phyloP scores from a whole-genome alignment of 2,113 vertebrate species.

The Corythornis cristatus region DNA sequence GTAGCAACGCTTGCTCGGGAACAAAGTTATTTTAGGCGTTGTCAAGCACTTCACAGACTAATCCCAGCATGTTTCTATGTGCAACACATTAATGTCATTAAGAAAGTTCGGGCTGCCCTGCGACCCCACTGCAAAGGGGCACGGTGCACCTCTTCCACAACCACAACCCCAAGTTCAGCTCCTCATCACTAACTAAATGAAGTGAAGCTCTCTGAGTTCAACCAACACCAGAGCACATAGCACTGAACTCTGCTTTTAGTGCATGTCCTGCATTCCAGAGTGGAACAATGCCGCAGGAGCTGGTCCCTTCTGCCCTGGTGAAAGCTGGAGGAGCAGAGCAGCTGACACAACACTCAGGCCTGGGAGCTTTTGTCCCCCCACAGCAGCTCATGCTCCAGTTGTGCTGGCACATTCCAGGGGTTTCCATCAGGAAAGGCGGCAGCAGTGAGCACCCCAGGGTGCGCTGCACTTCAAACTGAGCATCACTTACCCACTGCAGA shows the following conservation, averaged over 20 bases:
- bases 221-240: not conserved
- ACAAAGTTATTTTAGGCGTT: conserved; percentile 21
- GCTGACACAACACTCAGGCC: not conserved
- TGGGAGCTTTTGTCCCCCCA: accelerated
- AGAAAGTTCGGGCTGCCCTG: not conserved
- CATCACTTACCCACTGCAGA: not conserved
- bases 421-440: not conserved
- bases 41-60: not conserved
- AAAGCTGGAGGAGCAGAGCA: not conserved
- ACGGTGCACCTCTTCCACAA: accelerated
- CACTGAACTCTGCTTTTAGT: not conserved
- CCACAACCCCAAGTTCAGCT: not conserved
- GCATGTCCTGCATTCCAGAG: accelerated
- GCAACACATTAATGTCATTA: not conserved
- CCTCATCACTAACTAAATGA: accelerated
- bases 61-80: not conserved
- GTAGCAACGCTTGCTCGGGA: not conserved
- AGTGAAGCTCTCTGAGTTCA: not conserved
- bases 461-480: accelerated
- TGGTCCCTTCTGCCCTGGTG: not conserved
- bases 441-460: accelerated
- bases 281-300: not conserved
- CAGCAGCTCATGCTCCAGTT: not conserved
- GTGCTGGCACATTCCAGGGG: accelerated
- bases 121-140: accelerated